Conservation (phyloP, 2,797 vertebrate genomes). For the Hypotaenidia philippensis region DNA sequence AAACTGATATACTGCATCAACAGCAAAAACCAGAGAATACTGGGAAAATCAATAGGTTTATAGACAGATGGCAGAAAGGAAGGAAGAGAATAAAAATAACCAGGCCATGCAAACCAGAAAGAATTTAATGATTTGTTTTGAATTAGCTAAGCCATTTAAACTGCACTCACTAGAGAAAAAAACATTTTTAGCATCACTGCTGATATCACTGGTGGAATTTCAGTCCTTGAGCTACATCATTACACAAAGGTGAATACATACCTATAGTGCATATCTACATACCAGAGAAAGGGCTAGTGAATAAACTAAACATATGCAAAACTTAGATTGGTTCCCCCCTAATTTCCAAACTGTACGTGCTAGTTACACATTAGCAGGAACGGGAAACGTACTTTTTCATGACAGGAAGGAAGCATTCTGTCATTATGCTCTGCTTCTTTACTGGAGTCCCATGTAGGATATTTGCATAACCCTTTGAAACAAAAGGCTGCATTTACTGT, state of each 20-base stretch:
- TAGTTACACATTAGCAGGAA: neutral
- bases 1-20: constrained; percentile 10
- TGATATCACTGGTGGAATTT: neutral
- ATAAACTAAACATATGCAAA: neutral
- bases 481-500: neutral
- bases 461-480: neutral
- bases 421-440: neutral
- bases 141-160: neutral
- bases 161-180: neutral
- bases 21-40: neutral
- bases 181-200: neutral
- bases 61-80: constrained; percentile 58
- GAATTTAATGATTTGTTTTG: constrained; percentile 51
- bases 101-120: neutral
- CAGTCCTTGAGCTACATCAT: neutral
- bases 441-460: neutral
- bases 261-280: accelerated
- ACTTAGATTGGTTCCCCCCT: neutral
- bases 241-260: accelerated
- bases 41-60: constrained; percentile 33
- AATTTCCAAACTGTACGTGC: accelerated
- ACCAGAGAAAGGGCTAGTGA: neutral
- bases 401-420: neutral
- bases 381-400: neutral
- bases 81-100: constrained; percentile 61